Conservation (phyloP, 2,797 vertebrate species). For the Bovichtus variegatus region DNA sequence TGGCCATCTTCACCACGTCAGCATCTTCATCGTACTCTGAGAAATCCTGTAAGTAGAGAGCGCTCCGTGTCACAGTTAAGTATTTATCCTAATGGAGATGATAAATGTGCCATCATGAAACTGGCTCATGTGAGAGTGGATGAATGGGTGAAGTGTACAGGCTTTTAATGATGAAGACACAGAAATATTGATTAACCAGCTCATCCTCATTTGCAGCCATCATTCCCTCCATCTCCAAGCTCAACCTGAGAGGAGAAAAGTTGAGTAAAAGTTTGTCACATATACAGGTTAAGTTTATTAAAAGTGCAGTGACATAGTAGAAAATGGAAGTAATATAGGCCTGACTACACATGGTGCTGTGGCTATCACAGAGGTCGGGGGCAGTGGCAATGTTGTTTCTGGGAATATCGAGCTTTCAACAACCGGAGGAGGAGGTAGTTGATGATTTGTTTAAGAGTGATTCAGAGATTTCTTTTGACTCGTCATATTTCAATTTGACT, state of each 20-base stretch:
- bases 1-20: background rate
- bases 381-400: background rate
- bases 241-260: conserved; percentile 35
- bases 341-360: background rate
- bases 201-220: conserved; percentile 4
- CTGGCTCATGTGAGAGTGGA: background rate
- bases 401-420: background rate
- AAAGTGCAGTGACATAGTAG: background rate
- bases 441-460: background rate
- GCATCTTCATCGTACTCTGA: conserved; percentile 39
- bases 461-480: background rate
- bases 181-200: conserved; percentile 57
- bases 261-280: background rate
- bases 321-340: background rate
- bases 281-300: background rate
- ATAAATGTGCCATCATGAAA: background rate
- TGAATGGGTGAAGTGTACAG: background rate
- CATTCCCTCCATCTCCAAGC: conserved; percentile 39
- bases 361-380: background rate
- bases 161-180: background rate
- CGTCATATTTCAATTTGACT: background rate
- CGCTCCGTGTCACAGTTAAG: background rate
- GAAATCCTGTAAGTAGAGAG: conserved; percentile 49
- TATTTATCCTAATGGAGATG: background rate
- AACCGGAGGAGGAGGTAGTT: background rate